phyloP scores from a whole-genome alignment of 2,888 invertebrate genomes.

The Nomada hirtipes region DNA sequence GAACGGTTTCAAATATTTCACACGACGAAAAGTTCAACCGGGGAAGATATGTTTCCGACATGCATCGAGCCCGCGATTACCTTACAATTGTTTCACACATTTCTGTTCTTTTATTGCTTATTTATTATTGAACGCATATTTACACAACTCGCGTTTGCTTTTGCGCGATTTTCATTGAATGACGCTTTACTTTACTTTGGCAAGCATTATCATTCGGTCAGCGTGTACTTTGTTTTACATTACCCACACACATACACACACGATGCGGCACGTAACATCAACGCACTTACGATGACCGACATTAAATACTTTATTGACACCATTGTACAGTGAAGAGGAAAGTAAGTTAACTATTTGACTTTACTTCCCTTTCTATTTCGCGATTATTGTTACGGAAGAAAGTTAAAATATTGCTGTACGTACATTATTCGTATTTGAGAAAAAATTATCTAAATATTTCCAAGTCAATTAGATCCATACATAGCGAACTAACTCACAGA shows the following conservation, averaged over 20 bases:
- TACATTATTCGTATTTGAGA: neutral
- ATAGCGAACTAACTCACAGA: neutral
- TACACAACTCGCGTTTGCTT: constrained; percentile 72
- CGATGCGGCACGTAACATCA: constrained; percentile 71
- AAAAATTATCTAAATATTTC: neutral
- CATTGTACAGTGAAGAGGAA: neutral
- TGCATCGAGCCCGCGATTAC: constrained; percentile 27
- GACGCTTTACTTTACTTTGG: constrained; percentile 77
- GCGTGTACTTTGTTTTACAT: constrained; percentile 69
- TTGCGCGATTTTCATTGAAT: constrained; percentile 63
- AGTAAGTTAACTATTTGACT: neutral
- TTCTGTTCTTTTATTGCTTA: constrained; percentile 51
- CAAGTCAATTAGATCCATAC: no score
- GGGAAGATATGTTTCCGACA: constrained; percentile 45
- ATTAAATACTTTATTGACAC: constrained; percentile 66
- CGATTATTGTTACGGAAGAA: neutral
- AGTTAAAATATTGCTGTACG: neutral
- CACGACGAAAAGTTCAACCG: neutral
- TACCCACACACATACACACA: constrained; percentile 46
- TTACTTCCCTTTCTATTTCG: neutral
- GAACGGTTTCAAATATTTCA: neutral
- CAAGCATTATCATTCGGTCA: constrained; percentile 82
- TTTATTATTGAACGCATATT: constrained; percentile 45
- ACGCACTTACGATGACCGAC: constrained; percentile 71
- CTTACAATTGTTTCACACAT: constrained; percentile 37